Evolutionary conservation across 2,113 vertebrate species (phyloP), one percentile per base, ranked within the genome.

Genomic region (Syrrhaptes paradoxus): DNA sequence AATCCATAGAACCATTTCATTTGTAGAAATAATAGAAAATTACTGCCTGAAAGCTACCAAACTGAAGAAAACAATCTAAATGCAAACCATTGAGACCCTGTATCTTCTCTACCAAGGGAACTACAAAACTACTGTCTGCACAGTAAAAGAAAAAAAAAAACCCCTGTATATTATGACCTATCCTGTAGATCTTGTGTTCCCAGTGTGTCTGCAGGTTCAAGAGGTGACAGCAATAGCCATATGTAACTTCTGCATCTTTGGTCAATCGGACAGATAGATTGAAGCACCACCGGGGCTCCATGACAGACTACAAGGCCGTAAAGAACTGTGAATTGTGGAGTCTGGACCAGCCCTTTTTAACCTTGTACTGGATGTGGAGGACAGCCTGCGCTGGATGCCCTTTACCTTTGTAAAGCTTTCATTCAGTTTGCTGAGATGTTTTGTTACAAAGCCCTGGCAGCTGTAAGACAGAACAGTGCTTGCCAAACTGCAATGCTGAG

Each of bases 221-320:
- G 49, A 88, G 17, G 9, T 31, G 11, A 4, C 43, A 78, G 16
- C 45, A 72, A 34, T 10, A 38, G 5, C 10, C 5, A 3, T 3
- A 6, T 9, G 16, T 29, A 31, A 19, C 6, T 17, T 26, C 24
- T 41, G 17, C 2, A 0, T 31, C 22, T 71, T 58, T 20, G 19
- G 19, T 43, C 58, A 72, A 1, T 17, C 48, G 28, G 19, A 22
- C 34, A 38, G 16, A 32, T 5, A 41, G 8, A 32, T 3, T 26
- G 58, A 70, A 87, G 8, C 6, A 10, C 11, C 7, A 5, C 10
- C 31, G 31, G 3, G 2, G 6, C 5, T 46, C 32, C 28, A 29
- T 41, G 22, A 10, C 2, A n/a, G 31, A 28, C 15, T 65, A 0
- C 8, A 43, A 74, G 8, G 6, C 12, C 22, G 4, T 38, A 59